These are phyloP conservation scores for Pseudachorutes palmiensis DNA, from an alignment of 1,140 invertebrate species.

Conservation along the genomic window DNA sequence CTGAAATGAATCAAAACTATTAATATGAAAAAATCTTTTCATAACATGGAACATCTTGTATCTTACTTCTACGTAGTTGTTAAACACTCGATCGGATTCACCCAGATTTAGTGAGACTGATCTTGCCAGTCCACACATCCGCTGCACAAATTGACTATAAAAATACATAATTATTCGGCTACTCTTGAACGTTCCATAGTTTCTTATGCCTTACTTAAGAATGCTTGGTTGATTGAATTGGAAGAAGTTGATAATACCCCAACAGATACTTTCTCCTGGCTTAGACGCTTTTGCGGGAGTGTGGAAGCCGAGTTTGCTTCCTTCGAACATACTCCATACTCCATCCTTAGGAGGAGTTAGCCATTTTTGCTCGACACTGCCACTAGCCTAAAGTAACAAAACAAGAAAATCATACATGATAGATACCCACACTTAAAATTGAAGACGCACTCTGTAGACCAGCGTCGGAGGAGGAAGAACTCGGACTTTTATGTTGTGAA, in stretches of 20 bases:
- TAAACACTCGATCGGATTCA: not conserved
- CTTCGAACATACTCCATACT: constrained; percentile 1
- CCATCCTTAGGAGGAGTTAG: not conserved
- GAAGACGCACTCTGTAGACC: too few species aligned
- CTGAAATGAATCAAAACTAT: not conserved
- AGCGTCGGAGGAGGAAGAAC: constrained; percentile 6
- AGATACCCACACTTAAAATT: too few species aligned
- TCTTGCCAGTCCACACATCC: not conserved
- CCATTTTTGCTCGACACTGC: not conserved
- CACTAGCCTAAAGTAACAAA: not conserved
- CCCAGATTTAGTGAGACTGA: not conserved
- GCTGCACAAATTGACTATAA: not conserved
- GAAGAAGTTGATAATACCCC: too few species aligned
- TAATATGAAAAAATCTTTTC: not conserved
- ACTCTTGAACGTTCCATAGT: too few species aligned
- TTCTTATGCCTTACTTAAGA: too few species aligned
- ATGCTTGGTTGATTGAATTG: too few species aligned
- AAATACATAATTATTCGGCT: too few species aligned
- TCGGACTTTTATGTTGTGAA: not conserved
- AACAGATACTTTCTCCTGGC: too few species aligned
- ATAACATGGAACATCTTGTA: not conserved
- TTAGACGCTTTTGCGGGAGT: too few species aligned
- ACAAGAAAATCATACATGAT: not conserved
- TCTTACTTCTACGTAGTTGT: not conserved
- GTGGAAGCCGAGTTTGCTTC: not conserved